Conservation (phyloP, 2,113 vertebrate species). For the Cavia aperea region DNA sequence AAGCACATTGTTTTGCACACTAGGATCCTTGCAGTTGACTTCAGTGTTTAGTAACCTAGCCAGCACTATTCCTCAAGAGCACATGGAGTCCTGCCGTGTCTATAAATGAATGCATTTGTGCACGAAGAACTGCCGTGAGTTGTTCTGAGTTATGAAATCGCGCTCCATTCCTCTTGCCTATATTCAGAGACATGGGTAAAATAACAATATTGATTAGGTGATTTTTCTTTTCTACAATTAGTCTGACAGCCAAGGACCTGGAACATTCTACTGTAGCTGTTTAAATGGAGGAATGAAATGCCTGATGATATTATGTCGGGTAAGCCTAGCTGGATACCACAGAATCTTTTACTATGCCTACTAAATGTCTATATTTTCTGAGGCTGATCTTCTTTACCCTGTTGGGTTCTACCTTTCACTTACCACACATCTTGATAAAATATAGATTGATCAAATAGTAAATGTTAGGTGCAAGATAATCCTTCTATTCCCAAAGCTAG, state of each 20-base stretch:
- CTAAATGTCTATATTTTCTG: not conserved
- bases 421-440: not conserved
- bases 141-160: not conserved
- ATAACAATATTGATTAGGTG: not conserved
- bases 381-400: not conserved
- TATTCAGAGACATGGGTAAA: not conserved
- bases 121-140: not conserved
- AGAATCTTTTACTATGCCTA: not conserved
- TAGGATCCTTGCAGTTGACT: not conserved
- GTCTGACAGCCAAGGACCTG: not conserved
- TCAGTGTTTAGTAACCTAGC: not conserved
- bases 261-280: not conserved
- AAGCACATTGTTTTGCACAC: not conserved
- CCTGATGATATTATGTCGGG: not conserved
- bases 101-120: slow-evolving; percentile 7
- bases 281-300: too few species aligned
- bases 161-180: not conserved
- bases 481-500: not conserved
- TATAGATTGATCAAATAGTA: not conserved
- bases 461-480: not conserved
- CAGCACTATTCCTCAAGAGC: not conserved
- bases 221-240: not conserved
- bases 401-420: not conserved
- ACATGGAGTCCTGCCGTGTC: not conserved
- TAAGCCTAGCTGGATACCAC: not conserved